phyloP scores from a whole-genome alignment of 2,797 vertebrate species.

The Acropternis orthonyx region DNA sequence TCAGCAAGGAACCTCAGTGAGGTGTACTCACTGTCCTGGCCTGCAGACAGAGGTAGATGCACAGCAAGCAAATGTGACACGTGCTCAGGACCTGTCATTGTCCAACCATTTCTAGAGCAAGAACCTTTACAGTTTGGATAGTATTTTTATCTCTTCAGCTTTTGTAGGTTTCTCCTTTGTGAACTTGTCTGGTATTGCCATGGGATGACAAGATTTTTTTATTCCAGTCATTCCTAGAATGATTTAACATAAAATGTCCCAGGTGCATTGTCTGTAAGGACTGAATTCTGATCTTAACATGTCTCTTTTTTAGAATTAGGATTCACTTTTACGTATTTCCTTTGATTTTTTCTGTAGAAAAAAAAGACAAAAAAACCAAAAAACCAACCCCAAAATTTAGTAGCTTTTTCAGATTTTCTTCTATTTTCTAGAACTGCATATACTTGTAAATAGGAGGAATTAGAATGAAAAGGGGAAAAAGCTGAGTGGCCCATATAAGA shows the following conservation, averaged over 20 bases:
- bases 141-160: not conserved
- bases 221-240: not conserved
- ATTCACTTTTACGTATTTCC: not conserved
- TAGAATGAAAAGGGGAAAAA: not conserved
- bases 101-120: not conserved
- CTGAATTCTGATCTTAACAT: not conserved
- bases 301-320: not conserved
- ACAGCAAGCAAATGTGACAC: not conserved
- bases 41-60: too few species aligned
- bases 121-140: not conserved
- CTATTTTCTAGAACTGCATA: not conserved
- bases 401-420: not conserved
- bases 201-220: not conserved
- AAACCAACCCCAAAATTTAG: not conserved
- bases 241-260: not conserved
- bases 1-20: too few species aligned
- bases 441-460: not conserved
- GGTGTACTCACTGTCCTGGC: too few species aligned
- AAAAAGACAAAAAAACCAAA: not conserved
- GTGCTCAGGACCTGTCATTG: rapidly evolving
- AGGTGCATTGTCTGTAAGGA: not conserved
- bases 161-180: not conserved
- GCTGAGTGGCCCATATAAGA: not conserved
- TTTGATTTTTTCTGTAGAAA: not conserved
- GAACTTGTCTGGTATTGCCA: not conserved